Base-by-base conservation (phyloP, 2,113 vertebrate species). In the Tautogolabrus adspersus region DNA sequence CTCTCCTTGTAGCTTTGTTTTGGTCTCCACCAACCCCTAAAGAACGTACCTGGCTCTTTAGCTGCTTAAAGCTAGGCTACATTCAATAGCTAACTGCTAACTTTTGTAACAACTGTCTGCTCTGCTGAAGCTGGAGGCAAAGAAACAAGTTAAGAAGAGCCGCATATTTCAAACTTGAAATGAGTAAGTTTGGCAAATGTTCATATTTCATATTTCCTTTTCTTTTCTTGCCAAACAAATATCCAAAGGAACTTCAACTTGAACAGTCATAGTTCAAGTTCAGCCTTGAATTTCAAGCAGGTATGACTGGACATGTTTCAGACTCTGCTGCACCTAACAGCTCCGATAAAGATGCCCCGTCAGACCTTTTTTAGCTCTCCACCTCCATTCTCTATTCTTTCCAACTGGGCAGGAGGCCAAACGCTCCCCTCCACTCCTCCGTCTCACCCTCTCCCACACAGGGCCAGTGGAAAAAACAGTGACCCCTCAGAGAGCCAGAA, bases 381-480 rank as follows among this genome's bases (percentile, higher is more conserved):
- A 67, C 73, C 58, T 82, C 81, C 57, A 66, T 64, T 77, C 81
- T 72, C 44, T 21, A 64, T 59, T 76, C 75, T 70, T 60, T 59
- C 67, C 42, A 68, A 19, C 72, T 37, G 63, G 90, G 88, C 77
- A 19, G 0, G 0, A 40, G 42, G 87, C 89, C 91, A 93, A 72
- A 79, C 58, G 79, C 79, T 63, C 68, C 68, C 61, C 56, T 30
- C 58, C 26, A 6, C 77, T 54, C 67, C 65, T 56, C 71, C 75
- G n/a, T 34, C 75, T 21, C 59, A 64, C 84, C 73, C 77, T 75
- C 91, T 83, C 81, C 84, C 81, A 89, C 89, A 37, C 72, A 23
- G 67, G 44, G 49, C 13, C n/a, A 9, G 62, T 66, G 84, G 90
- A 91, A 92, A 34, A 26, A 89, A 89, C 74, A 85, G 69, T 90